These are phyloP conservation scores for Tinea pellionella DNA, from an alignment of 2,888 invertebrate genomes.

Conservation along the genomic window DNA sequence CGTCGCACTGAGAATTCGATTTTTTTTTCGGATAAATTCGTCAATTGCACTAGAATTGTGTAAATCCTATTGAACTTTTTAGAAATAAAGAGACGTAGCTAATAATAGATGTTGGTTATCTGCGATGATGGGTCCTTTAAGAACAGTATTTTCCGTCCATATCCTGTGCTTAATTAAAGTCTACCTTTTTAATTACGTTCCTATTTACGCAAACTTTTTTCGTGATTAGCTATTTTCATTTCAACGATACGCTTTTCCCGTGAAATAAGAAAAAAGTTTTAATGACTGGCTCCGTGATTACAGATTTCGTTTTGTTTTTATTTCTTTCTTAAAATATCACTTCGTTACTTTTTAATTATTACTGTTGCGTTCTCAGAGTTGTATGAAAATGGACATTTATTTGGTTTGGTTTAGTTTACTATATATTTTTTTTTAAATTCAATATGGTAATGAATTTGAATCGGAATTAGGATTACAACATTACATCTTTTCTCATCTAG, in stretches of 20 bases:
- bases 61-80: no score
- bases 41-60: no score
- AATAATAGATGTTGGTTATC: no score
- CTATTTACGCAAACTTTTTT: constrained; percentile 7
- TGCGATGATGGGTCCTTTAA: no score
- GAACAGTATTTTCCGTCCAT: not conserved
- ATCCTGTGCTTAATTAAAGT: constrained; percentile 1
- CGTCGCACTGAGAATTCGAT: no score
- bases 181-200: constrained; percentile 1
- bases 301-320: not conserved
- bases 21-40: no score
- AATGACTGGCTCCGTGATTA: not conserved
- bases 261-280: constrained; percentile 4
- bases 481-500: no score
- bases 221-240: constrained; percentile 5
- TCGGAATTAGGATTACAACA: no score
- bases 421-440: no score
- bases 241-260: not conserved
- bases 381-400: not conserved
- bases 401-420: no score
- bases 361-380: not conserved
- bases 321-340: not conserved
- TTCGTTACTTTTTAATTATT: not conserved
- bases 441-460: no score
- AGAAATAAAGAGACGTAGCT: no score